These are phyloP conservation scores for Rhinatrema bivittatum DNA, from an alignment of 2,797 vertebrate genomes.

Conservation along the genomic window DNA sequence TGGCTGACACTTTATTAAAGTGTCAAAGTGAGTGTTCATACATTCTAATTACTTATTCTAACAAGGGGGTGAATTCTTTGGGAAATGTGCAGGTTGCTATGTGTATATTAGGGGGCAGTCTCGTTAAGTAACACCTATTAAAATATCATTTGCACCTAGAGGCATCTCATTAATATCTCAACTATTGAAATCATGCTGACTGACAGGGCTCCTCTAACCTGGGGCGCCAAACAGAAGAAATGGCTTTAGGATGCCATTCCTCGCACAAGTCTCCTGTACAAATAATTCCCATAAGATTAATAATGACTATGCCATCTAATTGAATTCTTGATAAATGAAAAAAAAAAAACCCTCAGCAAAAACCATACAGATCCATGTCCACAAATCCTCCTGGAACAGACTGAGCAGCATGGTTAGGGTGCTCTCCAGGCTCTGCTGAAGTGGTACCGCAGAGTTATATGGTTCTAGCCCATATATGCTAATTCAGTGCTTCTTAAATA, in stretches of 20 bases:
- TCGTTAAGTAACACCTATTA: constrained; percentile 96
- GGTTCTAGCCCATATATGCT: no score
- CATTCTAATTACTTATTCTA: constrained; percentile 72
- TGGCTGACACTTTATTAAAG: constrained; percentile 70
- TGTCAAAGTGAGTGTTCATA: constrained; percentile 59
- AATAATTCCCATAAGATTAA: constrained; percentile 76
- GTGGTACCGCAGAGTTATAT: no score
- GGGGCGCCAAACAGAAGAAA: constrained; percentile 62
- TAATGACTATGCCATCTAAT: constrained; percentile 47
- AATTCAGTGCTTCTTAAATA: no score
- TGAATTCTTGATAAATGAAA: constrained; percentile 59
- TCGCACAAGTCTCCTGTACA: constrained; percentile 41
- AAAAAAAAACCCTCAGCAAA: constrained; percentile 15
- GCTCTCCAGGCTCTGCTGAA: no score
- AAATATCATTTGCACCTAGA: constrained; percentile 94
- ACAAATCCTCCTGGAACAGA: no score
- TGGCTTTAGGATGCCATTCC: constrained; percentile 61
- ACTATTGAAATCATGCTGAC: constrained; percentile 72
- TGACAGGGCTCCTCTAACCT: constrained; percentile 66
- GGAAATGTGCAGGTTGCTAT: constrained; percentile 42
- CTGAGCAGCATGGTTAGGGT: no score
- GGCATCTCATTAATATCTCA: constrained; percentile 95
- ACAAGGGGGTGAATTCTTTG: constrained; percentile 57
- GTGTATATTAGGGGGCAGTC: constrained; percentile 57
- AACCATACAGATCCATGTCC: no score